Evolutionary conservation across 2,888 invertebrate genomes (phyloP), one percentile per base, ranked within the genome.

Genomic region (Spilarctia lutea): DNA sequence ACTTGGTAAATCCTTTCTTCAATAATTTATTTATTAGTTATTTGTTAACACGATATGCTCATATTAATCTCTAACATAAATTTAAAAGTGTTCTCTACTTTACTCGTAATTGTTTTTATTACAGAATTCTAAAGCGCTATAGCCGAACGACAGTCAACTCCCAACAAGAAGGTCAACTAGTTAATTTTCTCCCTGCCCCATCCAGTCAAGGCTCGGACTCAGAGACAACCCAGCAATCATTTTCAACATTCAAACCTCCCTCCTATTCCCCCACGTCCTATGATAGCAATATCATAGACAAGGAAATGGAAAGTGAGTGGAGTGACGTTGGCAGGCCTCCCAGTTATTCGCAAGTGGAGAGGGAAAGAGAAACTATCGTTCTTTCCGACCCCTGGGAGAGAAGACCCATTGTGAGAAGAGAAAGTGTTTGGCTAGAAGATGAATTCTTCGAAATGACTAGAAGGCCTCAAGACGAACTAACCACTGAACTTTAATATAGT

Each of bases 401-500:
- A 78, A 91, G 96, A 83, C 93, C 94, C 45, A 94, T 95, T 79
- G 95, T 95, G 18, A 91, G 95, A 74, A 89, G 96, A 72, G 94
- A 97, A 87, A 97, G 97, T 74, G 96, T 97, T 69, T 97, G 97
- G 96, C 92, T 97, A 75, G 98, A 98, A 87, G 98, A 98, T 87
- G 98, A 98, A 92, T 97, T 98, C 89, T 97, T 97, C 86, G 97
- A 98, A 90, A 96, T 98, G 91, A 98, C 98, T 75, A 98, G 98
- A 92, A 96, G 98, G 87, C 98, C 98, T 70, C 98, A 98, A 94
- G 98, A 98, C 93, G 98, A 98, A 95, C 97, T 98, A 85, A 98
- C 98, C 87, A 98, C 98, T 87, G 98, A 98, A 96, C 96, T 98
- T 92, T 98, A 96, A 94, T n/a, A 20, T 74, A 73, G 60, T 71